Evolutionary conservation across 2,888 invertebrate genomes (phyloP), one percentile per base, ranked within the genome.

Genomic region (Rhingia campestris): DNA sequence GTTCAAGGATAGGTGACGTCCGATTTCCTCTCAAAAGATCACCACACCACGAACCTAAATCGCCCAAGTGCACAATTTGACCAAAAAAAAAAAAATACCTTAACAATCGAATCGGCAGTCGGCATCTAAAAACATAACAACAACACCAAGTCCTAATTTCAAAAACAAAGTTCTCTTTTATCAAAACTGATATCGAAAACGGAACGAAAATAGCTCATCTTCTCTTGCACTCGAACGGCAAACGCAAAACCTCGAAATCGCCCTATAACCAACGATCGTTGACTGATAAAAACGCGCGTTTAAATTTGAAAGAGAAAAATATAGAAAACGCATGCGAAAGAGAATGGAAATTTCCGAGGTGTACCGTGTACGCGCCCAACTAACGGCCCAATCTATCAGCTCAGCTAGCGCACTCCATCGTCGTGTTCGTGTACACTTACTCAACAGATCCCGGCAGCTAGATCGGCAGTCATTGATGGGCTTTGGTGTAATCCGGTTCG

Each of bases 381-480:
- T 54, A 43, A 4, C 10, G 7, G 3, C 22, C 22, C 41, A n/a
- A 12, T 10, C 45, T 12, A 51, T 7, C 7, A 12, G 12, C 12
- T 59, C 10, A 70, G 32, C 32, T 10, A 49, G 43, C 51, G 66
- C 39, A 58, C 58, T 75, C 35, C 74, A 59, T 75, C 51, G 33
- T 33, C 53, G 45, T 22, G 22, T 22, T 1, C 22, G 22, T 22
- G 22, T 43, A 45, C 61, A 61, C 66, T 67, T 69, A 76, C 67
- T 54, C 67, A 54, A 43, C 30, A 49, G 67, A 61, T 67, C 61
- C 67, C 45, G 59, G 61, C 61, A 43, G 51, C n/a, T 53, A 54
- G 76, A 69, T 76, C 76, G 76, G 41, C 76, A 79, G 82, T 82
- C 73, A 67, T 77, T 67, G 63, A 79, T 73, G 43, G 73, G 63